These are phyloP conservation scores for Microplitis deprimator DNA, from an alignment of 2,888 invertebrate species.

Conservation along the genomic window DNA sequence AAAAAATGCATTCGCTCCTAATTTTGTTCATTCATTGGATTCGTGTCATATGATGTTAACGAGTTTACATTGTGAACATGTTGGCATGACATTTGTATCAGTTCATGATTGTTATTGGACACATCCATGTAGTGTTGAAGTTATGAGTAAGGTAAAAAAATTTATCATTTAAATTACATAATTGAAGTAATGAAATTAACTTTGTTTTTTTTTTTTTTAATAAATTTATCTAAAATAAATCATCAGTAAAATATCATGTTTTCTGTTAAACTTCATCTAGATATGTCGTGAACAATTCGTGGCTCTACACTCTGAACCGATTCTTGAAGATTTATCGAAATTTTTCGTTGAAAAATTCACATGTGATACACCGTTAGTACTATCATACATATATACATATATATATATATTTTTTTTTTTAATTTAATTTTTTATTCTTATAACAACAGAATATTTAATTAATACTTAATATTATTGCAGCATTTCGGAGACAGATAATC, in stretches of 20 bases:
- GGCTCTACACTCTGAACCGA: conserved; percentile 92
- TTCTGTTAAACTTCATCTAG: conserved; percentile 71
- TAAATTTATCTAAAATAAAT: too few relatives aligned
- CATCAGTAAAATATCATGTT: too few relatives aligned
- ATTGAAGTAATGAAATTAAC: conserved; percentile 19
- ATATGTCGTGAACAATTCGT: conserved; percentile 98
- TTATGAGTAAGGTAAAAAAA: conserved; percentile 85
- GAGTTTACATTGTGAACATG: conserved; percentile 86
- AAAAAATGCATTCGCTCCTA: conserved; percentile 98
- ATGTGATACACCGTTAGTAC: conserved; percentile 38
- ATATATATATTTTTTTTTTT: too few relatives aligned
- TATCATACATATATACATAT: too few relatives aligned
- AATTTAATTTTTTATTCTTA: not conserved
- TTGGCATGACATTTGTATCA: conserved; percentile 91
- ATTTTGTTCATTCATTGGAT: conserved; percentile 98
- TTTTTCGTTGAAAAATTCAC: conserved; percentile 80
- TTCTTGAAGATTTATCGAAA: conserved; percentile 87
- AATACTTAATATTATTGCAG: conserved; percentile 39
- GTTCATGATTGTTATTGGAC: conserved; percentile 99
- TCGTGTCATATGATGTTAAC: conserved; percentile 99
- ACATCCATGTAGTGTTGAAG: conserved; percentile 88
- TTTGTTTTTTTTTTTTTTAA: not conserved
- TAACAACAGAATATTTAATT: conserved; percentile 28
- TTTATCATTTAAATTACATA: not conserved
- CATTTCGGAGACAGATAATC: conserved; percentile 25